Percentiles rank a stretch among this genome's conserved stretches.
phyloP scores from a whole-genome alignment of 2,113 vertebrate genomes.

The Hystrix brachyura region DNA sequence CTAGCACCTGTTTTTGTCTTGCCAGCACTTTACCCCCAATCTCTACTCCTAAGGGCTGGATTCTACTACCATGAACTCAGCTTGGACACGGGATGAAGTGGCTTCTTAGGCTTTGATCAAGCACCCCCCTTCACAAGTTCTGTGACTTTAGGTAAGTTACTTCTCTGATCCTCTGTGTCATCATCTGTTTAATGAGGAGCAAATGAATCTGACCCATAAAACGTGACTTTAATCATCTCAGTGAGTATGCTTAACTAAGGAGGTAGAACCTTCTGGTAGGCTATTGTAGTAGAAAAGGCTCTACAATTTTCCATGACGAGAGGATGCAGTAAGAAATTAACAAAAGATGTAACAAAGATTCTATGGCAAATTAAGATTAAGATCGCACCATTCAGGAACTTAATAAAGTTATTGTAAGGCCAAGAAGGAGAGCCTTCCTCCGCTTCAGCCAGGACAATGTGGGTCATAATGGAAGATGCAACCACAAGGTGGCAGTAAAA shows the following conservation, averaged over 20 bases:
- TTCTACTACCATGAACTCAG: not conserved
- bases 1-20: not conserved
- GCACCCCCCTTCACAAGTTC: not conserved
- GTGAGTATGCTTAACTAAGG: not conserved
- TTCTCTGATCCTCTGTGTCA: not conserved
- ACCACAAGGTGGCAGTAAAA: not conserved
- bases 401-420: not conserved
- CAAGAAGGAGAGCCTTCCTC: not conserved
- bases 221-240: constrained; percentile 16
- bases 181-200: not conserved
- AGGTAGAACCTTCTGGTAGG: not conserved
- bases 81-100: not conserved
- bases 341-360: not conserved
- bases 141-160: not conserved
- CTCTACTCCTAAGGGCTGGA: not conserved
- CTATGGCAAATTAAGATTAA: not conserved
- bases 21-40: not conserved
- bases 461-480: not conserved
- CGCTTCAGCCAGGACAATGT: not conserved
- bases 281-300: not conserved
- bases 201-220: not conserved
- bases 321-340: not conserved
- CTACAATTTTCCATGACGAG: not conserved
- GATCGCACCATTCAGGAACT: not conserved
- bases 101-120: not conserved